Base-by-base conservation (phyloP, 2,888 invertebrate genomes). In the Nephrotoma appendiculata region DNA sequence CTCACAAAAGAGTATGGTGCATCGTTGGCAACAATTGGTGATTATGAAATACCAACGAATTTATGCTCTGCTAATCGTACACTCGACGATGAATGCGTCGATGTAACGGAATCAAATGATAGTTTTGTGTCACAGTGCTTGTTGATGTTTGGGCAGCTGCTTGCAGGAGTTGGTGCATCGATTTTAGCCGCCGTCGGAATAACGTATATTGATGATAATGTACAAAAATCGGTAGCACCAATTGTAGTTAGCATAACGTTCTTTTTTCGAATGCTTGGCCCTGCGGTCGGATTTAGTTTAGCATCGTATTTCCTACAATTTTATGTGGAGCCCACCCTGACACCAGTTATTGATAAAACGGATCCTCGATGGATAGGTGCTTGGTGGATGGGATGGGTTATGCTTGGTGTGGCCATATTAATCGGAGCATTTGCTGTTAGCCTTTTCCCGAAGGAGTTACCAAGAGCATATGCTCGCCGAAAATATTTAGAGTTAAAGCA, bases 301-400 rank as follows among this genome's bases (percentile, higher is more conserved):
- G 94, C 93, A 88, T 48, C 86, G 41, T 86, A 48, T n/a, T 41
- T 52, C 19, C 44, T 85, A 19, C 93, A 92, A 88, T 89, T 93
- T 1, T 95, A 93, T 89, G 94, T 95, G 87, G 94, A 94, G 89
- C 94, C 94, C 0, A 91, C 90, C 0, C 91, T 94, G 85, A 94
- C 93, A 9, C 94, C 94, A 0, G 89, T 94, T 6, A 94, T 94
- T 45, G 92, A 92, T 84, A 92, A 92, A 86, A 92, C 92, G 87
- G 94, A 94, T 90, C 95, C 95, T 1, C 91, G 95, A 88, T 96
- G 95, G 95, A 90, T 92, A 88, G 96, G 95, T 19, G 95, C 95
- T 7, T 96, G 95, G 95, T 96, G 95, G 95, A 91, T 95, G n/a
- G 95, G 94, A 12, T 94, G 94, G 94, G 92, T 93, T 42, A 91